Evolutionary conservation across 2,113 vertebrate genomes (phyloP).

Genomic region (Peromyscus maniculatus): DNA sequence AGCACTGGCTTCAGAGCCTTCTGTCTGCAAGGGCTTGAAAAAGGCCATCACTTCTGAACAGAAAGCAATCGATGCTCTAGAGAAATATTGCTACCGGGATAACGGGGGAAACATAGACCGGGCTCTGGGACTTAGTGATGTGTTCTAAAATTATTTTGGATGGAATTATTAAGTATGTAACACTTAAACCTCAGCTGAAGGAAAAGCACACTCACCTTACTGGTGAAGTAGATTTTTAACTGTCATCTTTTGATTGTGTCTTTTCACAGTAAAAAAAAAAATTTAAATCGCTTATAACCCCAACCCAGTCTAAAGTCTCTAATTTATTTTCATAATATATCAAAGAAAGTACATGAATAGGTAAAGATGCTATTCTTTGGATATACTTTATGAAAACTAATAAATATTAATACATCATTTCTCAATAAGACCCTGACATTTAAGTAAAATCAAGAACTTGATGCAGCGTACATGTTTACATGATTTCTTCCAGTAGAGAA

Average conservation of each 20-base stretch:
- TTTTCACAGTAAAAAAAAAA: constrained; percentile 61
- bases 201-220: constrained; percentile 2
- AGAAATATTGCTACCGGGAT: constrained; percentile 61
- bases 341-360: constrained; percentile 55
- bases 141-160: constrained; percentile 47
- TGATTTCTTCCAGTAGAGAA: not conserved
- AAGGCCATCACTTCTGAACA: constrained; percentile 80
- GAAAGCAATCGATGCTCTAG: constrained; percentile 68
- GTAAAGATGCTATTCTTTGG: constrained; percentile 52
- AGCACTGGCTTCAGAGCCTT: constrained; percentile 80
- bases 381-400: constrained; percentile 49
- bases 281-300: not conserved
- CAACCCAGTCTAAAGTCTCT: constrained; percentile 41
- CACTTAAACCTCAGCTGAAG: constrained; percentile 61
- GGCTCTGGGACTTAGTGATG: constrained; percentile 39
- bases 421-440: constrained; percentile 46
- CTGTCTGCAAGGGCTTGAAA: constrained; percentile 84
- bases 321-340: constrained; percentile 48
- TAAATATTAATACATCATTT: constrained; percentile 37
- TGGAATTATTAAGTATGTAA: constrained; percentile 18
- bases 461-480: constrained; percentile 25
- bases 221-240: constrained; percentile 41
- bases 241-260: constrained; percentile 31
- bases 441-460: constrained; percentile 57
- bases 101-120: constrained; percentile 31